A percentile compares a stretch with the other conserved stretches of the same genome.
Evolutionary conservation across 2,888 invertebrate genomes (phyloP).

Genomic region (Yponomeuta evonymella): DNA sequence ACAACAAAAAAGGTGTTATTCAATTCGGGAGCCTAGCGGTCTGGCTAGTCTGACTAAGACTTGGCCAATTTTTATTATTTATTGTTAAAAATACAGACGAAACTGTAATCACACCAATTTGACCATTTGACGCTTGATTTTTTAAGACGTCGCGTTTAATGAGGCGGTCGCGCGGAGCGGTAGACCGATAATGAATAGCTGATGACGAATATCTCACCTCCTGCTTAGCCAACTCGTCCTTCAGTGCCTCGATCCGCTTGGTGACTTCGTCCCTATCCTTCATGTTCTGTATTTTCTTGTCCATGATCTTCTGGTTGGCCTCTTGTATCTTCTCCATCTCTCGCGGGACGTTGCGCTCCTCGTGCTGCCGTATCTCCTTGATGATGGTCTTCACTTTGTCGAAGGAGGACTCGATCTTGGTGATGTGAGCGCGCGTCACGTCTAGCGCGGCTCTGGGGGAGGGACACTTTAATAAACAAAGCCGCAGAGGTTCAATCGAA

Average conservation of each 20-base stretch:
- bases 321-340: conserved; percentile 72
- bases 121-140: no score
- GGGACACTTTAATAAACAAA: not conserved
- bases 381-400: conserved; percentile 73
- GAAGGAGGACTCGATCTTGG: conserved; percentile 52
- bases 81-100: no score
- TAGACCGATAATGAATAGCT: no score
- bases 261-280: conserved; percentile 59
- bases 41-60: no score
- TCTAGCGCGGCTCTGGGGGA: conserved; percentile 54
- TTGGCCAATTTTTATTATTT: no score
- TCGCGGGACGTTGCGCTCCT: conserved; percentile 69
- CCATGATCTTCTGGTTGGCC: conserved; percentile 62
- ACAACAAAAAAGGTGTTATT: no score
- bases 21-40: no score
- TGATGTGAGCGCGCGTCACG: conserved; percentile 56
- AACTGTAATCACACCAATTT: no score
- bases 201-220: conserved; percentile 39
- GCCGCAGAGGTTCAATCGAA: not conserved
- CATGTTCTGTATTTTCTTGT: conserved; percentile 64
- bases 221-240: conserved; percentile 76
- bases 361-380: conserved; percentile 73
- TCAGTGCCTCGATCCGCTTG: conserved; percentile 71
- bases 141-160: no score
- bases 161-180: no score